phyloP scores from a whole-genome alignment of 2,797 vertebrate species.

The Tiaroga cobitis region DNA sequence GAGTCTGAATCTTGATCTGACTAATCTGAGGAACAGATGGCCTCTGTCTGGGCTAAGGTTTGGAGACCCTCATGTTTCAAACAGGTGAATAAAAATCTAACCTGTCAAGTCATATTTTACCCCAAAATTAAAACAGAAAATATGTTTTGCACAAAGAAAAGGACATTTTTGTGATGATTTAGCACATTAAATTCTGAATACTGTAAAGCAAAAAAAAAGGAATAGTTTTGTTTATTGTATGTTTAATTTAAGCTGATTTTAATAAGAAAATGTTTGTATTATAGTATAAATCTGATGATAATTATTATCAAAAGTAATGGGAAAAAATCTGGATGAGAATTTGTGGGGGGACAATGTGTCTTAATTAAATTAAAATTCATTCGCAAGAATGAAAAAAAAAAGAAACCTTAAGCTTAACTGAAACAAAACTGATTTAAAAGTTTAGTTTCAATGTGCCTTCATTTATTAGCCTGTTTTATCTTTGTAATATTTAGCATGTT shows the following conservation, averaged over 20 bases:
- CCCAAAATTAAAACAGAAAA: neutral
- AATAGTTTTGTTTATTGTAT: neutral
- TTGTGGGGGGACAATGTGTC: neutral
- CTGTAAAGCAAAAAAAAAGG: neutral
- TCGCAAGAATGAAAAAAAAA: neutral
- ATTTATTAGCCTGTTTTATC: neutral
- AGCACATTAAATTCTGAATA: neutral
- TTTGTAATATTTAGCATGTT: neutral
- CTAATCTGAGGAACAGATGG: conserved; percentile 42
- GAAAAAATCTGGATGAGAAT: neutral
- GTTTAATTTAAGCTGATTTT: neutral
- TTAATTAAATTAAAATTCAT: neutral
- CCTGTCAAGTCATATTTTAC: neutral
- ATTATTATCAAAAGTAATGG: neutral
- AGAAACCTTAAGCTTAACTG: neutral
- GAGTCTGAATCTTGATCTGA: neutral
- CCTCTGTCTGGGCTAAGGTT: conserved; percentile 16
- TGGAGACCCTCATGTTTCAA: neutral
- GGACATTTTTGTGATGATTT: neutral
- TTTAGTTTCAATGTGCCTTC: neutral
- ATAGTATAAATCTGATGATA: neutral
- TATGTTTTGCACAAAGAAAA: neutral
- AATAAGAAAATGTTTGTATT: neutral
- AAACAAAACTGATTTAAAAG: neutral
- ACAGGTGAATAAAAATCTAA: neutral